Conservation (phyloP, 2,113 vertebrate species). For the Gyps fulvus region DNA sequence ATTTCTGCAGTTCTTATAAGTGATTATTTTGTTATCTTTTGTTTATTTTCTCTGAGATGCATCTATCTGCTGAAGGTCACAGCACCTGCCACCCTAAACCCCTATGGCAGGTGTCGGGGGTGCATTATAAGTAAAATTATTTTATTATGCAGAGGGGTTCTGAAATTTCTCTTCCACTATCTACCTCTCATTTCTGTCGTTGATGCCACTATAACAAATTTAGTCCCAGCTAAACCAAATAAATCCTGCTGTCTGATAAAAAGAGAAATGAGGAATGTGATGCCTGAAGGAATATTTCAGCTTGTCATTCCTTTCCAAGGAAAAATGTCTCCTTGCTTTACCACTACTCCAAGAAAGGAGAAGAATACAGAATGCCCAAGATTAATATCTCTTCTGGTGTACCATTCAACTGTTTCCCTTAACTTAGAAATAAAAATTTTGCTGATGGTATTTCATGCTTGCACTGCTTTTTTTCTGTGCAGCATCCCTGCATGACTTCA, state of each 20-base stretch:
- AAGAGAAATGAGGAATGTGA: constrained; percentile 25
- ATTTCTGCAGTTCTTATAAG: background rate
- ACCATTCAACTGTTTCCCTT: background rate
- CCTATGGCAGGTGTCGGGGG: background rate
- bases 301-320: constrained; percentile 15
- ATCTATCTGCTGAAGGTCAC: background rate
- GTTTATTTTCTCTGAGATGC: background rate
- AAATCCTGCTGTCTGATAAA: constrained; percentile 31
- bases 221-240: background rate
- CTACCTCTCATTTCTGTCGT: background rate
- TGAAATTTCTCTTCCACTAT: background rate
- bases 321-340: constrained; percentile 25
- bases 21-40: background rate
- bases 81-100: background rate
- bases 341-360: background rate
- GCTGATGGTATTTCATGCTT: background rate
- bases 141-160: background rate
- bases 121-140: background rate
- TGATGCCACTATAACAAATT: background rate
- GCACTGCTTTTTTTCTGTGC: background rate
- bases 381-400: background rate
- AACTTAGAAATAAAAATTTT: constrained; percentile 5
- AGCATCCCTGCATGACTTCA: background rate
- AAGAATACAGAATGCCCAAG: constrained; percentile 25
- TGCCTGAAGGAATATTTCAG: constrained; percentile 47